phyloP scores from a whole-genome alignment of 30 jellyfish, hydroid and myxozoan genomes.

The Chrysaora quinquecirrha region DNA sequence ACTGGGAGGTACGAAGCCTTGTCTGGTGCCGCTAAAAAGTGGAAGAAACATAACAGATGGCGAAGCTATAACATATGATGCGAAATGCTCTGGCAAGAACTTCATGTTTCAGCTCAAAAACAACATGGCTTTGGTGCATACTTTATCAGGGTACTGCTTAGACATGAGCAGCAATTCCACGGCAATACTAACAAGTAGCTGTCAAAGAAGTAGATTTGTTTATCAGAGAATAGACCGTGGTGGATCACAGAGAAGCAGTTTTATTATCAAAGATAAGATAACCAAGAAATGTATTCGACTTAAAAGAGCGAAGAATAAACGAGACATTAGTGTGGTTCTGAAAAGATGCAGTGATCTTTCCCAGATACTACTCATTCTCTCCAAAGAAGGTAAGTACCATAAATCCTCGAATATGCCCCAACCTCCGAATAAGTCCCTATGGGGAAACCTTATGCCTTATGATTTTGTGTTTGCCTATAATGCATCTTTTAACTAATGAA shows the following conservation, averaged over 20 bases:
- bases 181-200: constrained; percentile 19
- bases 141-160: constrained; percentile 65
- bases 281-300: constrained; percentile 81
- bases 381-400: constrained; percentile 52
- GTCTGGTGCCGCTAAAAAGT: constrained; percentile 19
- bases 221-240: constrained; percentile 62
- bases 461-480: no score
- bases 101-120: constrained; percentile 69
- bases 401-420: no score
- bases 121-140: constrained; percentile 49
- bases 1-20: constrained; percentile 53
- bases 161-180: constrained; percentile 30
- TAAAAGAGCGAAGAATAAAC: constrained; percentile 14
- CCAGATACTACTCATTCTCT: constrained; percentile 54
- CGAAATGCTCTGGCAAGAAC: constrained; percentile 69
- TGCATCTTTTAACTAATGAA: no score
- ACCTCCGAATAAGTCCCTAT: no score
- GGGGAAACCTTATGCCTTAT: no score
- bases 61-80: constrained; percentile 8
- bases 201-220: constrained; percentile 11
- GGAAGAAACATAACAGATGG: constrained; percentile 41
- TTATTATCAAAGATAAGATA: constrained; percentile 63
- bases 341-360: constrained; percentile 75
- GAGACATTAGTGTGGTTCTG: constrained; percentile 48
- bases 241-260: constrained; percentile 35